Conservation (phyloP, 1,140 invertebrate species). For the Pseudoatta argentina region DNA sequence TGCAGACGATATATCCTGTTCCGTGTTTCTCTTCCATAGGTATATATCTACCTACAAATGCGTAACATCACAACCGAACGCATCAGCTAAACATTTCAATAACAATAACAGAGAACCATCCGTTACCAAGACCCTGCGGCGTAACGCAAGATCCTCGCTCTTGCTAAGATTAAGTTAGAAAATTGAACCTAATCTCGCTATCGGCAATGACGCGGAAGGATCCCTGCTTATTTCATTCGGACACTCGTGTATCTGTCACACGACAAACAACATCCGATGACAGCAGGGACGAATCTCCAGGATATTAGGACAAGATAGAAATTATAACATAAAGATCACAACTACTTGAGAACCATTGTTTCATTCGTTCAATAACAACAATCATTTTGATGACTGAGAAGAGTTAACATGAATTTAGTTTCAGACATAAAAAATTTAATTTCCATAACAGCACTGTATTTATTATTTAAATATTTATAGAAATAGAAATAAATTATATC, state of each 20-base stretch:
- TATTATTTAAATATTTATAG: background rate
- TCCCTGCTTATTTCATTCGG: slow-evolving; percentile 16
- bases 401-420: background rate
- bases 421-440: background rate
- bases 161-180: slow-evolving; percentile 37
- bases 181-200: slow-evolving; percentile 50
- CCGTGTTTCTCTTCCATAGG: background rate
- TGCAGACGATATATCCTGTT: slow-evolving; percentile 65
- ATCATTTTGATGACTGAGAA: background rate
- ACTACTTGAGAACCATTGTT: background rate
- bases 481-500: background rate
- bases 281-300: background rate
- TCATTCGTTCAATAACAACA: background rate
- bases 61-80: slow-evolving; percentile 34
- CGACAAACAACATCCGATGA: background rate
- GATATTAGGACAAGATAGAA: slow-evolving; percentile 15
- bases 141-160: background rate
- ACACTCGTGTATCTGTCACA: slow-evolving; percentile 4
- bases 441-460: background rate
- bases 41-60: background rate
- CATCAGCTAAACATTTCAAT: slow-evolving; percentile 72
- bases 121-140: background rate
- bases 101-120: slow-evolving; percentile 70
- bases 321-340: background rate
- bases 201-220: slow-evolving; percentile 36